Conservation (phyloP, 2,797 vertebrate genomes). For the Pseudochaenichthys georgianus region DNA sequence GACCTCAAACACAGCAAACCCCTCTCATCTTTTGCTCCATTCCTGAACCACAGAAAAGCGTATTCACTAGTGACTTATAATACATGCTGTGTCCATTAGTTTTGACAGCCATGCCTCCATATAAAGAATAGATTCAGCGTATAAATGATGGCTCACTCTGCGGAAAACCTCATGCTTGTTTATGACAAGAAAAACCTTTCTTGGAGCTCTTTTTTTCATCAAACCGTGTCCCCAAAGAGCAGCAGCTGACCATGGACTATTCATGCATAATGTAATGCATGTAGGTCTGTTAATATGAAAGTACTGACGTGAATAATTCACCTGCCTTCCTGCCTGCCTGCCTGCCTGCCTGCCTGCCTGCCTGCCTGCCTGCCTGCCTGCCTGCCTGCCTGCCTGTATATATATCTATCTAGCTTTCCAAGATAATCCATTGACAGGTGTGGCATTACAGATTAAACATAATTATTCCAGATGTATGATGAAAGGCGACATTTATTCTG, state of each 20-base stretch:
- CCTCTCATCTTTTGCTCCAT: slow-evolving; percentile 4
- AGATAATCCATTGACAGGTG: too few species aligned
- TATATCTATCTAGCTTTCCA: too few species aligned
- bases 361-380: too few species aligned
- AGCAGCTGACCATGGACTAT: slow-evolving; percentile 18
- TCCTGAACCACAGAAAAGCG: slow-evolving; percentile 24
- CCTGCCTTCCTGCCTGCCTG: too few species aligned
- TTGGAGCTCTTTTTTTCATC: background rate
- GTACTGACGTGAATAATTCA: slow-evolving; percentile 53
- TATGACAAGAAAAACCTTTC: slow-evolving; percentile 5
- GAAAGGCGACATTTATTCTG: too few species aligned
- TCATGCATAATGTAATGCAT: slow-evolving; percentile 41
- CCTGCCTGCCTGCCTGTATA: too few species aligned
- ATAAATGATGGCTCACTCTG: slow-evolving; percentile 21
- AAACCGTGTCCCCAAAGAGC: slow-evolving; percentile 6
- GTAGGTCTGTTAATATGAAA: slow-evolving; percentile 30
- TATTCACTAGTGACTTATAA: slow-evolving; percentile 47
- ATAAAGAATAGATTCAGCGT: slow-evolving; percentile 30
- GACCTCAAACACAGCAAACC: slow-evolving; percentile 12
- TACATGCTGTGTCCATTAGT: slow-evolving; percentile 33
- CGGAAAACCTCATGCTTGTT: slow-evolving; percentile 14
- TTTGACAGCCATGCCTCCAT: slow-evolving; percentile 19
- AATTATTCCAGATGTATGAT: too few species aligned
- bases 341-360: fast-evolving
- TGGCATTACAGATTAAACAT: too few species aligned